phyloP scores from a whole-genome alignment of 1,140 invertebrate species.

The Ctenoplectra terminalis region DNA sequence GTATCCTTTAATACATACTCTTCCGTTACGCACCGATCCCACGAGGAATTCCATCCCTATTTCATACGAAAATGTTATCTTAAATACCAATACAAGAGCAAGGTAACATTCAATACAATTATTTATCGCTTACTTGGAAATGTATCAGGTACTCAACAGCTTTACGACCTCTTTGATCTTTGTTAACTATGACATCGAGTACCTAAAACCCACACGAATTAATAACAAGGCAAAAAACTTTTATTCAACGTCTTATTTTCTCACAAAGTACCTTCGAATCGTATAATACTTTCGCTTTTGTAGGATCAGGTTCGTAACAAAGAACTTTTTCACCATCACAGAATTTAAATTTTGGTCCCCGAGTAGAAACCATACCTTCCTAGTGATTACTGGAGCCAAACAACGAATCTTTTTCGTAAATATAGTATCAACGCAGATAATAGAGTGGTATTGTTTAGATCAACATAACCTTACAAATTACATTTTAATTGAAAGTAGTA shows the following conservation, averaged over 20 bases:
- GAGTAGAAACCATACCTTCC: conserved; percentile 88
- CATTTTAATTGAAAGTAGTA: not conserved
- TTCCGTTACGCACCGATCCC: conserved; percentile 96
- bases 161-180: conserved; percentile 91
- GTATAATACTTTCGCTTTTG: conserved; percentile 97
- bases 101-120: conserved; percentile 7
- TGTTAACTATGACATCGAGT: conserved; percentile 91
- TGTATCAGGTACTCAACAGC: conserved; percentile 96
- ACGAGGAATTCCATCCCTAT: conserved; percentile 95
- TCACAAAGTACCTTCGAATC: conserved; percentile 92
- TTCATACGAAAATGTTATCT: not conserved
- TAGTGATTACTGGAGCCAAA: conserved; percentile 13
- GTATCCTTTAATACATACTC: conserved; percentile 95
- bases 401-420: not conserved
- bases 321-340: conserved; percentile 95
- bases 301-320: conserved; percentile 98
- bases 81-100: not conserved
- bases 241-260: not conserved
- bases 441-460: conserved; percentile 23
- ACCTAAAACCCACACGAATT: conserved; percentile 85
- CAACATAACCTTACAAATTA: conserved; percentile 42
- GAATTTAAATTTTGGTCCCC: conserved; percentile 93
- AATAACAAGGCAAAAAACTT: not conserved
- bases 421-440: conserved; percentile 1
- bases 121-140: conserved; percentile 88